Conservation (phyloP, 1,140 invertebrate species). For the Amyelois transitella region DNA sequence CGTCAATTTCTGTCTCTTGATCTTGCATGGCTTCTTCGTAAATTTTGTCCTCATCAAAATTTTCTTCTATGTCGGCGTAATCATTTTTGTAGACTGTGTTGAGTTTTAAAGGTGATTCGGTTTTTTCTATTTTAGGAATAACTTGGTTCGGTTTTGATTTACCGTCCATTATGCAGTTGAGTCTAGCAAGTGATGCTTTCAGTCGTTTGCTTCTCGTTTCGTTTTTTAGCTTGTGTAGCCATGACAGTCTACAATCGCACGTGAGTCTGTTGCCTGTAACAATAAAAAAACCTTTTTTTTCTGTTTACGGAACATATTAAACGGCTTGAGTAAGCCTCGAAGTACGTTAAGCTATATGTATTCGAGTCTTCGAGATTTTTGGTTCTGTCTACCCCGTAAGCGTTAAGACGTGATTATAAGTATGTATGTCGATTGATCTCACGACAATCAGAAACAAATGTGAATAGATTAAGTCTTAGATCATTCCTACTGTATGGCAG, state of each 20-base stretch:
- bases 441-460: too few species aligned
- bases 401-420: too few species aligned
- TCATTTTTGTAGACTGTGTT: conserved; percentile 31
- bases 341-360: too few species aligned
- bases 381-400: too few species aligned
- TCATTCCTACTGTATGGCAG: background rate
- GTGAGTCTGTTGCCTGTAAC: conserved; percentile 82
- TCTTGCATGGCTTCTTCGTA: conserved; percentile 63
- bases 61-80: conserved; percentile 43
- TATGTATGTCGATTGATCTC: too few species aligned
- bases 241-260: conserved; percentile 86
- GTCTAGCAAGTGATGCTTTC: conserved; percentile 77
- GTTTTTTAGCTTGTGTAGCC: conserved; percentile 83
- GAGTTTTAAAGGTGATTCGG: conserved; percentile 19
- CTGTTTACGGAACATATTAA: too few species aligned
- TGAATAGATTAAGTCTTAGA: too few species aligned
- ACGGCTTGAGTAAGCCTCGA: too few species aligned
- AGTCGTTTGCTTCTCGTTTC: conserved; percentile 81
- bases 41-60: conserved; percentile 38
- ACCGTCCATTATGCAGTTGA: conserved; percentile 79
- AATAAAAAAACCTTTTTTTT: conserved; percentile 17
- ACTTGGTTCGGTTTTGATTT: conserved; percentile 37
- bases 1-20: conserved; percentile 39
- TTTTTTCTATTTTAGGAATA: conserved; percentile 30
- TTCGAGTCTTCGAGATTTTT: too few species aligned